These are phyloP conservation scores for Eilema sororculum DNA, from an alignment of 2,888 invertebrate species.

Conservation along the genomic window DNA sequence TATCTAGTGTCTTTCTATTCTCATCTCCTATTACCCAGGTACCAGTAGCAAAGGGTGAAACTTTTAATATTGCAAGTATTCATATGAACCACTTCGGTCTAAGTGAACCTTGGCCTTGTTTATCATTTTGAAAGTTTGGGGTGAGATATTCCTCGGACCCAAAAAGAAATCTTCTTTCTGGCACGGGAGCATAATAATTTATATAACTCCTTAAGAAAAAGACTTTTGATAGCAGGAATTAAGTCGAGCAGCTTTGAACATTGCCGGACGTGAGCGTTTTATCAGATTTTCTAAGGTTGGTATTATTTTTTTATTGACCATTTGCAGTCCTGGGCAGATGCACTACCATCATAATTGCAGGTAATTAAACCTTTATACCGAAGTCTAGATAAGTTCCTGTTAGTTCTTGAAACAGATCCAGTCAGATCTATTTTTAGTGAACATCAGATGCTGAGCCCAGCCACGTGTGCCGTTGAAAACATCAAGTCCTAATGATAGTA, in stretches of 20 bases:
- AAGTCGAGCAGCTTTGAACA: neutral
- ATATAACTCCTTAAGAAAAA: too few relatives aligned
- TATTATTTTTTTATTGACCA: neutral
- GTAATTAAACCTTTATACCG: neutral
- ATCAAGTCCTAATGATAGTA: constrained; percentile 18
- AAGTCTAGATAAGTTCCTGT: neutral
- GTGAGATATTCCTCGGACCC: too few relatives aligned
- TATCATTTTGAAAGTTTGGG: too few relatives aligned
- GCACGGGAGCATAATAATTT: too few relatives aligned
- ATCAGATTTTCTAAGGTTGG: neutral
- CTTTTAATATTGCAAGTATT: too few relatives aligned
- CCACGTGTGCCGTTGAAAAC: constrained; percentile 13
- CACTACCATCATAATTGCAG: neutral
- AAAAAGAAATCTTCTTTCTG: too few relatives aligned
- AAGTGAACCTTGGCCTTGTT: too few relatives aligned
- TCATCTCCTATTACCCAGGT: too few relatives aligned
- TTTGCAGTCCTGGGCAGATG: neutral
- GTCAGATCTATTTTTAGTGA: constrained; percentile 62
- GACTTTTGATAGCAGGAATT: neutral
- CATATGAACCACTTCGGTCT: too few relatives aligned
- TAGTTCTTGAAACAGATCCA: neutral
- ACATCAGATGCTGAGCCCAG: constrained; percentile 11
- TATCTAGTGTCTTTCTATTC: too few relatives aligned
- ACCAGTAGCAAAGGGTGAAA: too few relatives aligned
- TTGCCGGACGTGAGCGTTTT: neutral